Evolutionary conservation across 2,113 vertebrate genomes (phyloP).

Genomic region (western clawed frog (Xenopus tropicalis)): UCB_Xtro_10.0 CM004449.2:83313001-83313500

Average conservation of each 20-base stretch:
- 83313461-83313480: background rate
- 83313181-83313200: conserved; percentile 40
- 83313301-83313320: conserved; percentile 21
- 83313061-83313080: too few species aligned
- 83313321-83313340: conserved; percentile 17
- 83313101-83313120: background rate
- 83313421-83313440: background rate
- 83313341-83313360: background rate
- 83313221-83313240: conserved; percentile 24
- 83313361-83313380: conserved; percentile 16
- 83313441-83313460: background rate
- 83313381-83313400: background rate
- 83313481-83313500: background rate
- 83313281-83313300: conserved; percentile 33
- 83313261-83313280: conserved; percentile 21
- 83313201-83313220: conserved; percentile 39
- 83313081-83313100: too few species aligned
- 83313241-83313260: background rate
- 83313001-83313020: too few species aligned
- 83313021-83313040: too few species aligned
- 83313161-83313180: conserved; percentile 37
- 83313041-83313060: too few species aligned
- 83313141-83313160: conserved; percentile 25
- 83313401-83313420: background rate
- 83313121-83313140: conserved; percentile 3